Conservation (phyloP, 1,140 invertebrate genomes). For the Eurytemora carolleeae region DNA sequence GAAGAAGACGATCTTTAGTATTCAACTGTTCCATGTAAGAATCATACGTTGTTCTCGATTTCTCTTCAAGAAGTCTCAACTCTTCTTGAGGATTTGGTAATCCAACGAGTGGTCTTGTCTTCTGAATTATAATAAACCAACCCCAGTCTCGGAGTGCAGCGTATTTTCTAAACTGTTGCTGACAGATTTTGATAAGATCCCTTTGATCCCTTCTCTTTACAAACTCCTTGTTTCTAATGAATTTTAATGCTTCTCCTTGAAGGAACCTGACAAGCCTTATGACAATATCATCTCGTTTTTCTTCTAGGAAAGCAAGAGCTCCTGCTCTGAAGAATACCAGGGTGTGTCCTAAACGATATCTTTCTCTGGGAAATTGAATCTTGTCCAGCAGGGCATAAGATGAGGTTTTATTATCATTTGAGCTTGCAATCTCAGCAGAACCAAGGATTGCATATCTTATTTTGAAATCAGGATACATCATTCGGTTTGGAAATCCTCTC, state of each 20-base stretch:
- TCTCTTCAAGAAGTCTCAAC: conserved; percentile 90
- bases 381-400: conserved; percentile 14
- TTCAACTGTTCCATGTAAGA: conserved; percentile 29
- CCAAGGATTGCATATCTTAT: conserved; percentile 8
- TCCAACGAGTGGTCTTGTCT: conserved; percentile 96
- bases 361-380: conserved; percentile 35
- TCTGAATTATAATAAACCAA: conserved; percentile 99
- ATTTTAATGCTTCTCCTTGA: conserved; percentile 78
- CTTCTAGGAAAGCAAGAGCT: conserved; percentile 99
- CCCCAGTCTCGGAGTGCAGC: conserved; percentile 94
- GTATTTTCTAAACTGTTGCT: conserved; percentile 97
- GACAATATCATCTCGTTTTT: conserved; percentile 96
- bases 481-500: conserved; percentile 34
- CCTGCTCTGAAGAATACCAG: conserved; percentile 99
- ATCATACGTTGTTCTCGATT: conserved; percentile 37
- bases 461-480: conserved; percentile 34
- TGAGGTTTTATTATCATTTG: conserved; percentile 9
- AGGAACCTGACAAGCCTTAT: conserved; percentile 96
- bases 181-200: conserved; percentile 70
- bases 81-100: conserved; percentile 95
- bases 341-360: conserved; percentile 83
- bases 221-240: conserved; percentile 67
- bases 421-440: conserved; percentile 1
- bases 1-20: conserved; percentile 75
- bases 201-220: conserved; percentile 86